Conservation (phyloP, 2,113 vertebrate genomes). For the Manacus vitellinus region DNA sequence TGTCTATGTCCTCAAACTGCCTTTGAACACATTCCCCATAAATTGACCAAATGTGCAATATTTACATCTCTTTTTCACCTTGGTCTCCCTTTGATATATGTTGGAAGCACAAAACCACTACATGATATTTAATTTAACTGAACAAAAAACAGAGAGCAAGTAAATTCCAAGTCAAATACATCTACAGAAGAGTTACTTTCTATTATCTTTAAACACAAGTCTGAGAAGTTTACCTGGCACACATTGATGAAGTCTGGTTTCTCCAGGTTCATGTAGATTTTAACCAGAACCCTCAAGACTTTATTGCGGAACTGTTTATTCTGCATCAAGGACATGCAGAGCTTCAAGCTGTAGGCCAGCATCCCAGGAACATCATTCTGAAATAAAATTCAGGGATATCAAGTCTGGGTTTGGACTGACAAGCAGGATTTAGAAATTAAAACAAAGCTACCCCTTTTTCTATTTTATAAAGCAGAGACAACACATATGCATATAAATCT, state of each 20-base stretch:
- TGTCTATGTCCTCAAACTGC: not conserved
- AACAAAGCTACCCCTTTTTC: not conserved
- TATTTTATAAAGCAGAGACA: not conserved
- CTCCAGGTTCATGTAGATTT: conserved; percentile 99
- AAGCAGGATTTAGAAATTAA: not conserved
- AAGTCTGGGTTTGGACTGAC: not conserved
- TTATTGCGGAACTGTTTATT: conserved; percentile 98
- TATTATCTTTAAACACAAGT: not conserved
- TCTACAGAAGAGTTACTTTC: not conserved
- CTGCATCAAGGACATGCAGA: conserved; percentile 99
- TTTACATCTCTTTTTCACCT: not conserved
- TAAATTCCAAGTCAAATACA: not conserved
- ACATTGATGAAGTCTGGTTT: conserved; percentile 99
- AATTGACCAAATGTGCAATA: not conserved
- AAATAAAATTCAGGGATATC: conserved; percentile 29
- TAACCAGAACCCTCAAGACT: conserved; percentile 93
- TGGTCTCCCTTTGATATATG: not conserved
- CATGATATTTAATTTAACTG: not conserved
- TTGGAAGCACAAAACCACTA: not conserved
- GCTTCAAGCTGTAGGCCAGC: conserved; percentile 97
- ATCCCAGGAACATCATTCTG: conserved; percentile 96
- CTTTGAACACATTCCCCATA: not conserved
- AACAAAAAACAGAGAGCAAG: not conserved
- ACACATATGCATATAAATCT: not conserved
- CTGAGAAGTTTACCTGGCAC: conserved; percentile 86